These are phyloP conservation scores for Drosophila formosana DNA, from an alignment of 2,888 invertebrate genomes.

Conservation along the genomic window DNA sequence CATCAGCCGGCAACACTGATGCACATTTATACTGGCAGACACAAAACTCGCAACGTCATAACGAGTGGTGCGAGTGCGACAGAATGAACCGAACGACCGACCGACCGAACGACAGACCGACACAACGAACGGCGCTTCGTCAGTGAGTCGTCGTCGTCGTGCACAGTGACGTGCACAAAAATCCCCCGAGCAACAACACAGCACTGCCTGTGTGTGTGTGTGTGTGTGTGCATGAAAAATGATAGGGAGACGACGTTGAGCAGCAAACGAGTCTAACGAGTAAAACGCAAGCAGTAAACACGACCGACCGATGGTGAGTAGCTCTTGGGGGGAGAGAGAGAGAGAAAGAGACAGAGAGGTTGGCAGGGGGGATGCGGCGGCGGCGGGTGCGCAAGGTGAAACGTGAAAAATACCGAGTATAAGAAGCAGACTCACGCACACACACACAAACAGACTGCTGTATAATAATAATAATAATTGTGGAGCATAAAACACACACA, in stretches of 20 bases:
- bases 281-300: conserved; percentile 62
- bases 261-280: conserved; percentile 71
- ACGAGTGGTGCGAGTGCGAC: conserved; percentile 60
- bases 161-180: conserved; percentile 70
- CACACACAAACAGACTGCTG: conserved; percentile 24
- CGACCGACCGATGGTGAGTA: conserved; percentile 8
- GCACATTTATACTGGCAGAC: conserved; percentile 38
- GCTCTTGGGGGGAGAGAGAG: neutral
- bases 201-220: conserved; percentile 20
- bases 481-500: conserved; percentile 61
- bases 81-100: conserved; percentile 40
- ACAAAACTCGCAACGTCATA: conserved; percentile 78
- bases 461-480: conserved; percentile 76
- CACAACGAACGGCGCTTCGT: conserved; percentile 23
- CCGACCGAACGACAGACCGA: conserved; percentile 7
- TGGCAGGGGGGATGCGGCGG: conserved; percentile 15
- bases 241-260: conserved; percentile 59
- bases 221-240: conserved; percentile 60
- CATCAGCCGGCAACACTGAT: too few species aligned
- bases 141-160: conserved; percentile 51
- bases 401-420: conserved; percentile 59
- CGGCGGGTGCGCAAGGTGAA: conserved; percentile 70
- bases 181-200: conserved; percentile 51
- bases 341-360: neutral
- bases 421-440: conserved; percentile 42